Evolutionary conservation across 2,888 invertebrate genomes (phyloP).

Genomic region (Stictocephala bisonia): DNA sequence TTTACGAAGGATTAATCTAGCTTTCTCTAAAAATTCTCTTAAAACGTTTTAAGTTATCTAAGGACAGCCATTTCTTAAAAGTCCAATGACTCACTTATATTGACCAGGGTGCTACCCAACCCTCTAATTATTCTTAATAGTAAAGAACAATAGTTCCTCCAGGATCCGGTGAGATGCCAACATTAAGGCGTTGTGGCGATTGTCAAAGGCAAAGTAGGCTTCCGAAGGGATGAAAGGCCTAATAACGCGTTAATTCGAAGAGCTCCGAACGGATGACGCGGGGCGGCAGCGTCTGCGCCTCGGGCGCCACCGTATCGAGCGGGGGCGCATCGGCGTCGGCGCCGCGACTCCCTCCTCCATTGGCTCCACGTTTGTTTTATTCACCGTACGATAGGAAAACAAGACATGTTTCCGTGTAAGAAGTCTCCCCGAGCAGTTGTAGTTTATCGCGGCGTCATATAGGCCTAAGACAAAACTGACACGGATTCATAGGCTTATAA

Average conservation of each 20-base stretch:
- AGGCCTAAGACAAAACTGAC: no score
- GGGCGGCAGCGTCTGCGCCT: slow-evolving; percentile 12
- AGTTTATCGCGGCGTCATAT: background rate
- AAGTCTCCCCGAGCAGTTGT: background rate
- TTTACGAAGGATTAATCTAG: no score
- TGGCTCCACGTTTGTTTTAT: slow-evolving; percentile 37
- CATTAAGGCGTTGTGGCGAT: slow-evolving; percentile 22
- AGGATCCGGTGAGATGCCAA: no score
- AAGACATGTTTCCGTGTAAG: slow-evolving; percentile 35
- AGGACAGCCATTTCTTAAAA: no score
- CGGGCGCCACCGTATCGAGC: slow-evolving; percentile 20
- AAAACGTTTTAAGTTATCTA: no score
- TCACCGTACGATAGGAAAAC: slow-evolving; percentile 36
- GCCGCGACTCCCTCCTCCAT: slow-evolving; percentile 11
- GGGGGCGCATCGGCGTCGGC: slow-evolving; percentile 3
- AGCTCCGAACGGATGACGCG: background rate
- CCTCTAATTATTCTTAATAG: no score
- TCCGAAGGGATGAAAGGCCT: slow-evolving; percentile 46
- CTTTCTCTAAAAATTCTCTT: no score
- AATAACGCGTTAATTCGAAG: slow-evolving; percentile 50
- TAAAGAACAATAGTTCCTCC: no score
- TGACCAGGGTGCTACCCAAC: no score
- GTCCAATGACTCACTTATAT: no score
- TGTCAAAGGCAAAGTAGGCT: slow-evolving; percentile 33
- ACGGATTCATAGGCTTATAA: no score